Percentiles rank a stretch among this genome's conserved stretches.
Conservation (phyloP, 2,888 invertebrate genomes). For the Argyra leucocephala region DNA sequence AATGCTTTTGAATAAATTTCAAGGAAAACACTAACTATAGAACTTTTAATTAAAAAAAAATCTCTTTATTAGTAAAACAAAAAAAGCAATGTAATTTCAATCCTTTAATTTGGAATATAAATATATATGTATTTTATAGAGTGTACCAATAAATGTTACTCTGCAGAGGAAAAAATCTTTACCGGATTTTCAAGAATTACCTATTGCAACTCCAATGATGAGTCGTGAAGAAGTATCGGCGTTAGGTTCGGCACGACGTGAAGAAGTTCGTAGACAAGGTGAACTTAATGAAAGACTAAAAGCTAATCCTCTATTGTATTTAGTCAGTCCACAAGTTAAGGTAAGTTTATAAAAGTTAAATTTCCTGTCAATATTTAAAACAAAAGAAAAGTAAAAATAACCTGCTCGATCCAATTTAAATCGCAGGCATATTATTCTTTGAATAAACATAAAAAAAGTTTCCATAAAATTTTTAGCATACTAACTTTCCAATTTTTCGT, state of each 20-base stretch:
- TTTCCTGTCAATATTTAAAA: slow-evolving; percentile 2
- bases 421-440: neutral
- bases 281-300: slow-evolving; percentile 85
- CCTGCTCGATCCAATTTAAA: neutral
- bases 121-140: slow-evolving; percentile 46
- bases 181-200: slow-evolving; percentile 84
- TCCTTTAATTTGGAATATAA: neutral
- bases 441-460: neutral
- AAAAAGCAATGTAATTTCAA: neutral
- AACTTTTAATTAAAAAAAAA: neutral
- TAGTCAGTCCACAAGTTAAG: slow-evolving; percentile 96
- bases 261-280: slow-evolving; percentile 83
- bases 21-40: neutral
- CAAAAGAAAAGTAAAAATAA: neutral
- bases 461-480: neutral
- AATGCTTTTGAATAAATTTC: neutral
- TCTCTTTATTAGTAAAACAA: neutral
- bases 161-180: slow-evolving; percentile 91
- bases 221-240: slow-evolving; percentile 91
- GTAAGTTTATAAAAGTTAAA: slow-evolving; percentile 47
- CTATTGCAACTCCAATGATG: slow-evolving; percentile 72
- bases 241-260: slow-evolving; percentile 85
- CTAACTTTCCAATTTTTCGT: neutral
- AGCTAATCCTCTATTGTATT: slow-evolving; percentile 88
- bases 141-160: slow-evolving; percentile 65